Percentiles rank a stretch among this genome's conserved stretches.
phyloP scores from a whole-genome alignment of 2,113 vertebrate genomes.

The Misgurnus anguillicaudatus region DNA sequence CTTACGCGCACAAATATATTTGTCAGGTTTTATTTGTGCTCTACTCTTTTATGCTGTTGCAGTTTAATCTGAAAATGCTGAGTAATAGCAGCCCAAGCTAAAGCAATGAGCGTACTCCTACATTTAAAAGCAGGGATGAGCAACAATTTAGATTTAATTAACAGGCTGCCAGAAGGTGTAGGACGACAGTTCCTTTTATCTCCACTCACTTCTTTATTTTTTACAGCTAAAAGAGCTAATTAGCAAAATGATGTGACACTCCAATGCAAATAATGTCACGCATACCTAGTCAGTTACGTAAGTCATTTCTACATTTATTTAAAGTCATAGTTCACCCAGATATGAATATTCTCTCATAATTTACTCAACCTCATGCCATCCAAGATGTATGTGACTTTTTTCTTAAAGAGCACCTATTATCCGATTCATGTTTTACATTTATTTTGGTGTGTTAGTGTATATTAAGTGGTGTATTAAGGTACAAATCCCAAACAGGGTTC shows the following conservation, averaged over 20 bases:
- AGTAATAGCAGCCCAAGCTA: neutral
- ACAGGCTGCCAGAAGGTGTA: slow-evolving; percentile 48
- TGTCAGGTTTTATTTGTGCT: neutral
- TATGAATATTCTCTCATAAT: too few species aligned
- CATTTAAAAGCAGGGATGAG: slow-evolving; percentile 35
- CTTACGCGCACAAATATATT: neutral
- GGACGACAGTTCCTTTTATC: slow-evolving; percentile 8
- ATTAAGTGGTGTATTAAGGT: too few species aligned
- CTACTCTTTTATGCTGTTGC: neutral
- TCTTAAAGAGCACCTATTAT: too few species aligned
- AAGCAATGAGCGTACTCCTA: neutral
- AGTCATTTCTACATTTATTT: too few species aligned
- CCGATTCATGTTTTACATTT: too few species aligned
- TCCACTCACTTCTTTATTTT: slow-evolving; percentile 26
- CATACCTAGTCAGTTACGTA: neutral
- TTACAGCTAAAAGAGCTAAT: slow-evolving; percentile 42
- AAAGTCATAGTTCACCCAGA: too few species aligned
- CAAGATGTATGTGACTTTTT: too few species aligned
- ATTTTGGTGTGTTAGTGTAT: too few species aligned
- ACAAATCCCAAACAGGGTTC: too few species aligned
- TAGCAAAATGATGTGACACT: slow-evolving; percentile 33
- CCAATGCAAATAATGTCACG: slow-evolving; percentile 15
- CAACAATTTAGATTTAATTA: slow-evolving; percentile 44
- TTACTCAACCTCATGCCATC: too few species aligned
- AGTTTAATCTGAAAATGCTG: slow-evolving; percentile 3